Evolutionary conservation across 2,797 vertebrate genomes (phyloP).

Genomic region (Etheostoma nigrum): DNA sequence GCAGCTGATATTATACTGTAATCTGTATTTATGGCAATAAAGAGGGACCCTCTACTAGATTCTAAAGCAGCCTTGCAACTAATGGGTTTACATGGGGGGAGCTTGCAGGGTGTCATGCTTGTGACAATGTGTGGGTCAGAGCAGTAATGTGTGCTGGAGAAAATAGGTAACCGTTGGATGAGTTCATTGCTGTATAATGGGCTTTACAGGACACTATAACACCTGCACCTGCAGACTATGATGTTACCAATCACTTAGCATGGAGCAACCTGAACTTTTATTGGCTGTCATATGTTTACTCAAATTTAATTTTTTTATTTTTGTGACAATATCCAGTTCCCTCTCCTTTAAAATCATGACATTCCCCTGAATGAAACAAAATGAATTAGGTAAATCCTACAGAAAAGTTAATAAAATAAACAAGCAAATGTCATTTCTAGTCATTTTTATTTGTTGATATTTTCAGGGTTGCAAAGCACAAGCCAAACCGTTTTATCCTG

Average conservation of each 20-base stretch:
- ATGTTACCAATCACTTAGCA: constrained; percentile 3
- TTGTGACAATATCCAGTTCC: not conserved
- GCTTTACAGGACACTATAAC: constrained; percentile 26
- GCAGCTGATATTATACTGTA: constrained; percentile 31
- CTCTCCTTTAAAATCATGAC: not conserved
- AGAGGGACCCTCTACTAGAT: constrained; percentile 18
- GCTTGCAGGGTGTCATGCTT: constrained; percentile 37
- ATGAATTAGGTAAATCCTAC: not conserved
- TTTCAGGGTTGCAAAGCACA: constrained; percentile 13
- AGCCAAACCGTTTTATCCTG: not conserved
- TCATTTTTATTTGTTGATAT: not conserved
- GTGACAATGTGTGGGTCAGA: constrained; percentile 36
- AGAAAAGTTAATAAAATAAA: not conserved
- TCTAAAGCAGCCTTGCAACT: constrained; percentile 43
- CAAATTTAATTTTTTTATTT: not conserved
- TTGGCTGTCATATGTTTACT: not conserved
- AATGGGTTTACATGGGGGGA: constrained; percentile 49
- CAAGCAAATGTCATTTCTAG: not conserved
- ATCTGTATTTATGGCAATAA: constrained; percentile 18
- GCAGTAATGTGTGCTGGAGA: constrained; percentile 23
- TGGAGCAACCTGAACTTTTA: constrained; percentile 14
- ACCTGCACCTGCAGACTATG: constrained; percentile 18
- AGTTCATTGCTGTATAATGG: constrained; percentile 22
- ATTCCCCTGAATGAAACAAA: not conserved
- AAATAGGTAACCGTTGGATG: constrained; percentile 12